phyloP scores from a whole-genome alignment of 2,113 vertebrate species.

The Steatornis caripensis region DNA sequence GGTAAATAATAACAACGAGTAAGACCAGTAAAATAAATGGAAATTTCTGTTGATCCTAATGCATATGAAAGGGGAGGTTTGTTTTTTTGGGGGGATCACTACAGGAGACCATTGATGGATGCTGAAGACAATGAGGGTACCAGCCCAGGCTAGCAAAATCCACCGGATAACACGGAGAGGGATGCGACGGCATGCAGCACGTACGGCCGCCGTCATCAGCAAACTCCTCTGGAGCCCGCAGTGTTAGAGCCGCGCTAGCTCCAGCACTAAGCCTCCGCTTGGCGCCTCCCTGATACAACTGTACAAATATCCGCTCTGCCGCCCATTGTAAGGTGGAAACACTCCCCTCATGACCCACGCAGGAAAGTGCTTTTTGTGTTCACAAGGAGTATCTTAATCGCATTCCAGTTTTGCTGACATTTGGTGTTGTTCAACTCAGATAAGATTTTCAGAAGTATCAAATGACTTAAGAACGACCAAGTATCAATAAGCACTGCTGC shows the following conservation, averaged over 20 bases:
- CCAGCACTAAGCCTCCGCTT: not conserved
- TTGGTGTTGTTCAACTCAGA: not conserved
- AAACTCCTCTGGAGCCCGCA: not conserved
- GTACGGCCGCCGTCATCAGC: not conserved
- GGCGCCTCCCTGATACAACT: not conserved
- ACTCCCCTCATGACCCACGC: not conserved
- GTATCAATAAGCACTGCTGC: not conserved
- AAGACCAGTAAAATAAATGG: not conserved
- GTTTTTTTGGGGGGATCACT: not conserved
- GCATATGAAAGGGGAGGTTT: not conserved
- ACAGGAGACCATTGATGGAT: fast-evolving
- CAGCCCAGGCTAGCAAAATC: not conserved
- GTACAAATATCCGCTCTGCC: not conserved
- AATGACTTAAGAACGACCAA: not conserved
- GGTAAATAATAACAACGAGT: not conserved
- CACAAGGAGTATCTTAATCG: not conserved
- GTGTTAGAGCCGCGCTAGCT: not conserved
- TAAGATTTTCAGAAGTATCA: not conserved
- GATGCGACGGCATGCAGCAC: fast-evolving
- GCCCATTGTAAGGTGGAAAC: not conserved
- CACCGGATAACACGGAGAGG: not conserved
- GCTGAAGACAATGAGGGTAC: not conserved
- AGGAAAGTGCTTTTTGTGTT: not conserved
- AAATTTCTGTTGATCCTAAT: not conserved
- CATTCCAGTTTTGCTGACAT: not conserved